Conservation (phyloP, 2,888 invertebrate genomes). For the Melitaea athalia region DNA sequence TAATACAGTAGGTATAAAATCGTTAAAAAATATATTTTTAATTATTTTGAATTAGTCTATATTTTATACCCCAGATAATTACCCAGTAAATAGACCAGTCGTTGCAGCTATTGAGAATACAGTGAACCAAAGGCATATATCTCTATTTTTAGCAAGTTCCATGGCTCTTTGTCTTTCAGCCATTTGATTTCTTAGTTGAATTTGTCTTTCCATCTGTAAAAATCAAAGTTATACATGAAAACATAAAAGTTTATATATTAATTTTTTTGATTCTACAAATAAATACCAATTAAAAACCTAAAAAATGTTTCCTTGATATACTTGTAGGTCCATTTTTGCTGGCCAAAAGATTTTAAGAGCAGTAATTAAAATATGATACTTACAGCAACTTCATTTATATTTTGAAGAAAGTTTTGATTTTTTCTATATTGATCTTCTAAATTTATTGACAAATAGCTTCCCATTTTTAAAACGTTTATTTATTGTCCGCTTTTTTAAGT, state of each 20-base stretch:
- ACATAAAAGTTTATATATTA: not conserved
- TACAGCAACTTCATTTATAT: constrained; percentile 86
- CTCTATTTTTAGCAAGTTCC: constrained; percentile 86
- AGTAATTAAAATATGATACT: constrained; percentile 29
- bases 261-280: too few species aligned
- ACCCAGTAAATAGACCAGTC: constrained; percentile 79
- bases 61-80: constrained; percentile 37
- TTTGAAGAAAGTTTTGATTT: constrained; percentile 86
- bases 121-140: constrained; percentile 87
- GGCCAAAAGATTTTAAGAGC: not conserved
- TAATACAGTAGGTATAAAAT: too few species aligned
- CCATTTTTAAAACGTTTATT: constrained; percentile 72
- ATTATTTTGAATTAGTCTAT: not conserved
- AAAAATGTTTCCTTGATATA: too few species aligned
- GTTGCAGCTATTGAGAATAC: constrained; percentile 84
- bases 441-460: constrained; percentile 80
- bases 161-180: constrained; percentile 88
- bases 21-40: too few species aligned
- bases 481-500: not conserved
- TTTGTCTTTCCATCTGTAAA: constrained; percentile 87
- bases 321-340: too few species aligned
- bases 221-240: not conserved
- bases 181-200: constrained; percentile 91
- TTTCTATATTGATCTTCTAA: constrained; percentile 86
- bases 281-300: too few species aligned